A percentile compares a stretch with the other conserved stretches of the same genome.
Conservation (phyloP, 2,888 invertebrate genomes). For the Diplolepis rosae region DNA sequence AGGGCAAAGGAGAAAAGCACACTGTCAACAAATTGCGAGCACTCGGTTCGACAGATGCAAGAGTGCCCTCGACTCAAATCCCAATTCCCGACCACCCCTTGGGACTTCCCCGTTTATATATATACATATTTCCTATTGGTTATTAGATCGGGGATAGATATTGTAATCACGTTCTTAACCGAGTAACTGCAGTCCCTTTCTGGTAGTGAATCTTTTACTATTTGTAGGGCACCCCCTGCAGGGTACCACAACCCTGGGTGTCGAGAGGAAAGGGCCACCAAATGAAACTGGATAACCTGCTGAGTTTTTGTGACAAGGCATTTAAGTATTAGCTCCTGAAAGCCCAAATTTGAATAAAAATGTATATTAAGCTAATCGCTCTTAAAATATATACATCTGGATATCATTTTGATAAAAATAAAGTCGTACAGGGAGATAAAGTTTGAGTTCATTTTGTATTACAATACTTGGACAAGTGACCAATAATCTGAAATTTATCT, state of each 20-base stretch:
- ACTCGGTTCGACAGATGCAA: conserved; percentile 56
- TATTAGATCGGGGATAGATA: conserved; percentile 64
- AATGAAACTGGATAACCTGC: conserved; percentile 40
- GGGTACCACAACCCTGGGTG: conserved; percentile 40
- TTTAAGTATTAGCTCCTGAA: conserved; percentile 39
- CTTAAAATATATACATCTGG: conserved; percentile 12
- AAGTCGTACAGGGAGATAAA: too few relatives aligned
- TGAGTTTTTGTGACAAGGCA: conserved; percentile 46
- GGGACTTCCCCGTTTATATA: conserved; percentile 46
- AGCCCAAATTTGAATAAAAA: conserved; percentile 40
- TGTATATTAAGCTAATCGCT: conserved; percentile 38
- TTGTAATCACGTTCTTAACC: conserved; percentile 66
- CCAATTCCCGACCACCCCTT: conserved; percentile 43
- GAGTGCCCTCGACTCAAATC: conserved; percentile 58
- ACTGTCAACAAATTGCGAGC: conserved; percentile 37
- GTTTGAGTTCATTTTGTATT: too few relatives aligned
- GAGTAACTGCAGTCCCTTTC: conserved; percentile 51
- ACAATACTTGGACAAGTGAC: too few relatives aligned
- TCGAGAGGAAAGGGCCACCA: conserved; percentile 37
- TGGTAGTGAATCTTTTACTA: conserved; percentile 14
- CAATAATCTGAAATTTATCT: too few relatives aligned
- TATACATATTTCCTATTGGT: conserved; percentile 56
- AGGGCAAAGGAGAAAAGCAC: conserved; percentile 5
- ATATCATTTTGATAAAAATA: too few relatives aligned
- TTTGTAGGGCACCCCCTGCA: conserved; percentile 43